Evolutionary conservation across 2,113 vertebrate species (phyloP).

Genomic region (Hemichromis elongatus): DNA sequence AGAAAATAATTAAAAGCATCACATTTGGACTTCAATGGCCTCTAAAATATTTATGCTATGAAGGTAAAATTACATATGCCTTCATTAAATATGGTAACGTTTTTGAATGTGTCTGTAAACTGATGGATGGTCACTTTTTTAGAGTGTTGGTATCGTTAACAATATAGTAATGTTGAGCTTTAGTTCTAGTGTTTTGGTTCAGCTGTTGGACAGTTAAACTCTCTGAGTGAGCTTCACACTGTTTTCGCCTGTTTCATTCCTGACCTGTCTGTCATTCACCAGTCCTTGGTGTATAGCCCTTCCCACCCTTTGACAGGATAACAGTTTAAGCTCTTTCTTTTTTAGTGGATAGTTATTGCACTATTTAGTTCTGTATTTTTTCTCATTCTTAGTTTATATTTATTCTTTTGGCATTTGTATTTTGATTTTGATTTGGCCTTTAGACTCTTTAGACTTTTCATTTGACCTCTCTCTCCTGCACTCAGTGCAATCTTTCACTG

Average conservation of each 20-base stretch:
- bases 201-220: background rate
- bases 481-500: background rate
- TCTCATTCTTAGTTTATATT: background rate
- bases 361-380: background rate
- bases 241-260: background rate
- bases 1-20: background rate
- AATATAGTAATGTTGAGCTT: background rate
- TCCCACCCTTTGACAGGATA: background rate
- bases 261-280: background rate
- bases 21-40: background rate
- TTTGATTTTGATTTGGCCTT: background rate
- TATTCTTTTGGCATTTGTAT: background rate
- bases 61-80: background rate
- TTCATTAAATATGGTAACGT: background rate
- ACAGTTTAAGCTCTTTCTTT: too few relatives aligned
- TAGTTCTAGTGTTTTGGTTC: background rate
- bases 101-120: background rate
- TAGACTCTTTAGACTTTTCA: background rate
- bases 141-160: background rate
- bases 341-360: background rate
- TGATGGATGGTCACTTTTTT: background rate
- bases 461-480: background rate
- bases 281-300: background rate
- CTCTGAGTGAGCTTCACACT: background rate
- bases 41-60: background rate